Evolutionary conservation across 2,797 vertebrate species (phyloP).

Genomic region (Cirrhinus mrigala): DNA sequence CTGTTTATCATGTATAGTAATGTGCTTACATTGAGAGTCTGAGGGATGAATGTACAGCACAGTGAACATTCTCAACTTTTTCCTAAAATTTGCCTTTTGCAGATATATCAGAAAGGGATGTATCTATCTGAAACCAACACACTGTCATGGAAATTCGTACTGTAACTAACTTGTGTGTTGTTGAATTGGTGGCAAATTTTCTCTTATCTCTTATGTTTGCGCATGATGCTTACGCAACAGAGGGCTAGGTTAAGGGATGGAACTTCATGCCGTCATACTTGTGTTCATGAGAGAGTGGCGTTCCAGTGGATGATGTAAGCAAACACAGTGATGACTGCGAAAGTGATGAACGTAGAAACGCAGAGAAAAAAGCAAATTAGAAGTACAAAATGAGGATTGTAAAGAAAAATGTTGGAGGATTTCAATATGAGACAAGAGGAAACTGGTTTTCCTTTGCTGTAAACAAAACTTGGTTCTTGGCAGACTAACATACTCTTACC

Average conservation of each 20-base stretch:
- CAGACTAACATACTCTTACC: too few relatives aligned
- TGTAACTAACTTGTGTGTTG: neutral
- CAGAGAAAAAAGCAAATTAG: too few relatives aligned
- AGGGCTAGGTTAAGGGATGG: neutral
- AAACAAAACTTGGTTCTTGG: too few relatives aligned
- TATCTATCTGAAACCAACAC: neutral
- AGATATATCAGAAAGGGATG: neutral
- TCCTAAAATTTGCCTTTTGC: neutral
- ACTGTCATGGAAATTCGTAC: neutral
- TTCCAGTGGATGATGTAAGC: too few relatives aligned
- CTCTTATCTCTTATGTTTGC: neutral
- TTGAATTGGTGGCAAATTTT: neutral
- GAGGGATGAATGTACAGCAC: neutral
- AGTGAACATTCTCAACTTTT: neutral
- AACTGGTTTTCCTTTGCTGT: too few relatives aligned
- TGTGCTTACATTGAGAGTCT: neutral
- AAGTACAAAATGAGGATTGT: too few relatives aligned
- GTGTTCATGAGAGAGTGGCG: too few relatives aligned
- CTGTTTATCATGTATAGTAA: neutral
- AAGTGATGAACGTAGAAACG: too few relatives aligned
- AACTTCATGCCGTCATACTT: neutral
- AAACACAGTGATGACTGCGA: too few relatives aligned
- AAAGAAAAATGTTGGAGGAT: too few relatives aligned
- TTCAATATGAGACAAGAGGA: too few relatives aligned
- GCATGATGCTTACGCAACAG: neutral